These are phyloP conservation scores for Bursaphelenchus mucronatus DNA, from an alignment of 1,140 invertebrate genomes.

Conservation along the genomic window DNA sequence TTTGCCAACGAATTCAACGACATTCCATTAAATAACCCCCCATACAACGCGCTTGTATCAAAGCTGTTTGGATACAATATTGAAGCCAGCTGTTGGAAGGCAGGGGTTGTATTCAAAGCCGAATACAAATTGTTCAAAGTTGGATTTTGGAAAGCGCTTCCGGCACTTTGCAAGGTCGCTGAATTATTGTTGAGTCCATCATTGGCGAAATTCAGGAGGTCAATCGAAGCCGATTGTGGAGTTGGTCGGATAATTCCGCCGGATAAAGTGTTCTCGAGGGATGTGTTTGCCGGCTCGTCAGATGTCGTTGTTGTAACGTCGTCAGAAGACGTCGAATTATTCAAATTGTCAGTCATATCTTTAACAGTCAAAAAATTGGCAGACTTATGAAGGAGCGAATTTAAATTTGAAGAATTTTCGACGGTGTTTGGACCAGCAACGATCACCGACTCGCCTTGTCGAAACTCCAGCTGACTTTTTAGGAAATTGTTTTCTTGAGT, in stretches of 20 bases:
- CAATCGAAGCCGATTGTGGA: background rate
- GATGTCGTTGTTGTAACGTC: too few relatives aligned
- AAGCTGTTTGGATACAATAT: too few relatives aligned
- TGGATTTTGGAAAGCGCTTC: background rate
- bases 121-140: background rate
- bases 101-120: background rate
- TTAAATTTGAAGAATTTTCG: background rate
- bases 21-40: background rate
- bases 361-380: too few relatives aligned
- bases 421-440: background rate
- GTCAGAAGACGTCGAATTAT: too few relatives aligned
- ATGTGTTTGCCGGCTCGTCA: too few relatives aligned
- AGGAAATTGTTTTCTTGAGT: slow-evolving; percentile 1
- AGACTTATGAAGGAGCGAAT: too few relatives aligned
- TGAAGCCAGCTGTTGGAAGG: background rate
- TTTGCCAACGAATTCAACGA: slow-evolving; percentile 7
- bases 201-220: background rate
- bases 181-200: background rate
- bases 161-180: background rate
- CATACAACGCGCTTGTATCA: background rate
- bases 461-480: background rate
- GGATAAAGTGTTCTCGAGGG: too few relatives aligned
- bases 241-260: background rate
- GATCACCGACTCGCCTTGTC: background rate
- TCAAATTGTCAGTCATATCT: too few relatives aligned